phyloP scores from a whole-genome alignment of 2,113 vertebrate species.

The Sinocyclocheilus grahami region DNA sequence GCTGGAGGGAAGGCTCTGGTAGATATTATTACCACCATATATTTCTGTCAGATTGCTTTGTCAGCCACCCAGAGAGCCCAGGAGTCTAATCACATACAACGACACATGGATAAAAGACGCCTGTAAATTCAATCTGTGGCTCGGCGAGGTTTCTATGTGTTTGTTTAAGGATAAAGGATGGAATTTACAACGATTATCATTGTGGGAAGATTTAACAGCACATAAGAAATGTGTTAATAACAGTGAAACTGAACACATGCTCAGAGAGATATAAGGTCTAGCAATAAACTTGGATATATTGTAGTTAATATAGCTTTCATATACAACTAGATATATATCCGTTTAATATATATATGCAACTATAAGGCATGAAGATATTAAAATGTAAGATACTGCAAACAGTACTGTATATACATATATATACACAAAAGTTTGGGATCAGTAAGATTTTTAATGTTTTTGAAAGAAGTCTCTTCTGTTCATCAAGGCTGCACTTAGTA shows the following conservation, averaged over 20 bases:
- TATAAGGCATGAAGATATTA: too few species aligned
- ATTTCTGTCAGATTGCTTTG: conserved; percentile 11
- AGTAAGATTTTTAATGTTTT: too few species aligned
- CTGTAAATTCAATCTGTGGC: conserved; percentile 1
- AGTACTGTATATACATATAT: too few species aligned
- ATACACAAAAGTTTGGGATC: too few species aligned
- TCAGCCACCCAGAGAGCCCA: neutral
- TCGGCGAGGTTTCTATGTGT: neutral
- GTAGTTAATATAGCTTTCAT: neutral
- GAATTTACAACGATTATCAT: neutral
- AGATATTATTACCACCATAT: conserved; percentile 42
- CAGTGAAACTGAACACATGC: neutral
- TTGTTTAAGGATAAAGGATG: neutral
- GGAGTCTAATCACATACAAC: neutral
- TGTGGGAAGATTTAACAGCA: neutral
- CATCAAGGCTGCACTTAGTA: too few species aligned
- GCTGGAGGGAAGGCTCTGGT: conserved; percentile 32
- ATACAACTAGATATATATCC: too few species aligned
- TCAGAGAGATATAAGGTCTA: too few species aligned
- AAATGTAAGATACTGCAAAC: too few species aligned
- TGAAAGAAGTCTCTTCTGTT: too few species aligned
- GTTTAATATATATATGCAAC: too few species aligned
- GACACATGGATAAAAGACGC: conserved; percentile 31
- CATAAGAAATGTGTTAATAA: neutral
- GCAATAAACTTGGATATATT: neutral